A percentile compares a stretch with the other conserved stretches of the same genome.
Evolutionary conservation across 2,888 invertebrate species (phyloP).

Genomic region (Synanthedon andrenaeformis): DNA sequence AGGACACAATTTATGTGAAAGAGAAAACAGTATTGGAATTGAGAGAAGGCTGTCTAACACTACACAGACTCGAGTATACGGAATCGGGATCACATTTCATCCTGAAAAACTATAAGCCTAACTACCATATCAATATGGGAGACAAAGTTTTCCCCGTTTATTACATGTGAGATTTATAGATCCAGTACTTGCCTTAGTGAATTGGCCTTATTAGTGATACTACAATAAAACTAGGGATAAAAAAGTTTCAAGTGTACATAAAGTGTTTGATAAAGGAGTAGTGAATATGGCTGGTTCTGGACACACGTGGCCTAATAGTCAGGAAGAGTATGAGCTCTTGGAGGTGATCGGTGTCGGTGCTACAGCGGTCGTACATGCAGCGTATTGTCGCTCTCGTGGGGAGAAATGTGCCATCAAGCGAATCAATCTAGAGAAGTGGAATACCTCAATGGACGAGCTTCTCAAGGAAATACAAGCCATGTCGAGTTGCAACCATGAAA

Average conservation of each 20-base stretch:
- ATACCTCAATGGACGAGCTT: slow-evolving; percentile 99
- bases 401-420: slow-evolving; percentile 99
- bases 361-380: slow-evolving; percentile 98
- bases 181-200: slow-evolving; percentile 23
- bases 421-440: slow-evolving; percentile 99
- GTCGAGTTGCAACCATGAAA: slow-evolving; percentile 99
- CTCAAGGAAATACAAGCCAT: slow-evolving; percentile 95
- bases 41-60: slow-evolving; percentile 23
- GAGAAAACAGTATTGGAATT: slow-evolving; percentile 45
- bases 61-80: slow-evolving; percentile 40
- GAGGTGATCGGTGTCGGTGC: slow-evolving; percentile 98
- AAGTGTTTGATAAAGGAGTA: neutral
- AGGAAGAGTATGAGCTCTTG: slow-evolving; percentile 93
- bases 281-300: slow-evolving; percentile 41
- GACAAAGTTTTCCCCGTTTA: slow-evolving; percentile 26
- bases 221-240: slow-evolving; percentile 17
- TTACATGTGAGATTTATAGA: slow-evolving; percentile 1
- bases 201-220: slow-evolving; percentile 44
- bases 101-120: slow-evolving; percentile 36
- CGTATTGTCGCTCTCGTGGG: slow-evolving; percentile 90
- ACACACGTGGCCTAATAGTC: slow-evolving; percentile 88
- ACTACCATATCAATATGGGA: slow-evolving; percentile 51
- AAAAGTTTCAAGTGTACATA: slow-evolving; percentile 33
- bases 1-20: slow-evolving; percentile 19
- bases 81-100: slow-evolving; percentile 19